phyloP scores from a whole-genome alignment of 2,113 vertebrate genomes.

The Eulemur macaco region DNA sequence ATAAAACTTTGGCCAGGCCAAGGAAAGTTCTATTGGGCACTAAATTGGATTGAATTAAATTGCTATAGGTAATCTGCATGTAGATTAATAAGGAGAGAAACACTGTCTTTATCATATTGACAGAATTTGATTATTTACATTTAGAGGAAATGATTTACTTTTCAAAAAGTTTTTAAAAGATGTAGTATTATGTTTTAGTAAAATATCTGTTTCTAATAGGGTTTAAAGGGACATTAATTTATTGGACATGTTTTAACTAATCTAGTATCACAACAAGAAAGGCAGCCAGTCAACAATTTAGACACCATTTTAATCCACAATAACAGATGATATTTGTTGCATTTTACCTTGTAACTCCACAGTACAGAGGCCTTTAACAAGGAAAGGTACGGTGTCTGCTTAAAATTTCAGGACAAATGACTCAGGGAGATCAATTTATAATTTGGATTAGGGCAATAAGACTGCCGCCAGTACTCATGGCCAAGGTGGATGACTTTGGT shows the following conservation, averaged over 20 bases:
- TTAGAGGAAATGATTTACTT: conserved; percentile 20
- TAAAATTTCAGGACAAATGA: conserved; percentile 38
- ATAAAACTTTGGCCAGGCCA: neutral
- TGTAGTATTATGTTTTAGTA: neutral
- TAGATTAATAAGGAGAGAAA: neutral
- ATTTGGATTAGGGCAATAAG: conserved; percentile 2
- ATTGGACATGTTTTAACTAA: neutral
- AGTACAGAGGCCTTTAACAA: neutral
- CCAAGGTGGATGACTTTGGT: neutral
- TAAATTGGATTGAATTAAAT: conserved; percentile 16
- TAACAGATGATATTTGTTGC: neutral
- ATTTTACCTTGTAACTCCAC: neutral
- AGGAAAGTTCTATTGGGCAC: neutral
- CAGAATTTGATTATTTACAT: conserved; percentile 1
- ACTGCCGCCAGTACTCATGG: neutral
- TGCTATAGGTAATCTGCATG: neutral
- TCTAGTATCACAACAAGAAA: neutral
- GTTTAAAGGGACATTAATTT: neutral
- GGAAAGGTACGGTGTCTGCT: neutral
- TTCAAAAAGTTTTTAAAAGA: neutral
- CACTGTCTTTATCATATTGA: neutral
- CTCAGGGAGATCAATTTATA: conserved; percentile 32
- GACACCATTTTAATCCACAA: neutral
- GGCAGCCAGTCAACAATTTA: neutral
- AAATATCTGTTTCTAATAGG: neutral